Conservation (phyloP, 1,140 invertebrate species). For the Saccostrea echinata region DNA sequence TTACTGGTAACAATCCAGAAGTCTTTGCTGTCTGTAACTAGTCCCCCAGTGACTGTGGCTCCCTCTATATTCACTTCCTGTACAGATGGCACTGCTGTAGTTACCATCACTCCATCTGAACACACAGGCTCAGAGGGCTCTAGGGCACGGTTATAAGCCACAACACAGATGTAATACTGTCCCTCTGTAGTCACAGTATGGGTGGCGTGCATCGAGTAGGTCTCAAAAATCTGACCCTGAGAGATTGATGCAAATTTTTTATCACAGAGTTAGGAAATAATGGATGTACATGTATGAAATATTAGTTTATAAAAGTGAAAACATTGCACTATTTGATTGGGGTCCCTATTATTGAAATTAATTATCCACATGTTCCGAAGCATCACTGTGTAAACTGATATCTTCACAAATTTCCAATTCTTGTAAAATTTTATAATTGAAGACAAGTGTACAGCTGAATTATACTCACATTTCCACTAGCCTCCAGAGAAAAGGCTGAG, state of each 20-base stretch:
- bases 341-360: not conserved
- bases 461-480: conserved; percentile 22
- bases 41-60: conserved; percentile 51
- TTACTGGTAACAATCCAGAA: conserved; percentile 56
- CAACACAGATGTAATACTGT: conserved; percentile 64
- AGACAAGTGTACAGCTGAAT: not conserved
- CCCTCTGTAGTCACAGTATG: conserved; percentile 51
- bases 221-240: conserved; percentile 56
- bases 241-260: not conserved
- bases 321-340: too few relatives aligned
- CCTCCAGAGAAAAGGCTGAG: conserved; percentile 50
- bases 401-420: not conserved
- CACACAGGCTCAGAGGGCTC: conserved; percentile 65
- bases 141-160: conserved; percentile 66
- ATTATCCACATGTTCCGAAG: not conserved
- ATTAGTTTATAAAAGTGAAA: too few relatives aligned
- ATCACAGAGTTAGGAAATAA: too few relatives aligned
- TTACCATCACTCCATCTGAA: conserved; percentile 66
- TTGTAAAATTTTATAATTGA: not conserved
- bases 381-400: not conserved
- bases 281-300: too few relatives aligned
- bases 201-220: conserved; percentile 48
- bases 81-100: conserved; percentile 50
- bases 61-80: conserved; percentile 53
- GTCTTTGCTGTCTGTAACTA: conserved; percentile 42